Percentiles rank a stretch among this genome's conserved stretches.
Conservation (phyloP, 2,888 invertebrate genomes). For the Heliconius cydno region DNA sequence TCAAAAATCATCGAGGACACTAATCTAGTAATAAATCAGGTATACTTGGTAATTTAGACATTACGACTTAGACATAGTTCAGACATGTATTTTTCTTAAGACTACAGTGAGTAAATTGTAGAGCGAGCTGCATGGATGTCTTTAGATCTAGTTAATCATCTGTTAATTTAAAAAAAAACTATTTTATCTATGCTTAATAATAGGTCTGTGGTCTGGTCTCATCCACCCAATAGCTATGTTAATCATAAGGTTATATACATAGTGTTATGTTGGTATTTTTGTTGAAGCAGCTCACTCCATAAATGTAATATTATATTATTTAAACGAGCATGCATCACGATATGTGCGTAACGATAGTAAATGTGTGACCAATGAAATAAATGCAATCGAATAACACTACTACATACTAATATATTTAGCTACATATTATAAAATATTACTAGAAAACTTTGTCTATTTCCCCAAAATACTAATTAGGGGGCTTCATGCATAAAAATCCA, state of each 20-base stretch:
- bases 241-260: no score
- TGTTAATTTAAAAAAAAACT: background rate
- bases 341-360: constrained; percentile 30
- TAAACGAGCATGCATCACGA: constrained; percentile 33
- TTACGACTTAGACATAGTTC: constrained; percentile 78
- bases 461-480: background rate
- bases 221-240: no score
- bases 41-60: constrained; percentile 58
- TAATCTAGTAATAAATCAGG: constrained; percentile 69
- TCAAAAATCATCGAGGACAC: constrained; percentile 58
- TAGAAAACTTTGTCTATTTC: constrained; percentile 20
- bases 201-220: no score
- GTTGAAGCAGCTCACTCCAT: constrained; percentile 26
- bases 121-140: constrained; percentile 33
- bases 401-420: constrained; percentile 23
- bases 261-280: background rate
- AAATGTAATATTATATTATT: constrained; percentile 4
- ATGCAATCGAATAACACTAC: constrained; percentile 29
- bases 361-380: constrained; percentile 21
- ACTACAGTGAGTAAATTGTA: constrained; percentile 56
- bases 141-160: background rate
- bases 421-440: constrained; percentile 27
- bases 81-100: constrained; percentile 84
- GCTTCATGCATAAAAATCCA: constrained; percentile 23
- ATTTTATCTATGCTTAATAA: background rate